phyloP scores from a whole-genome alignment of 92 coral and sea anemone genomes.

The Parazoanthus atlanticus region DNA sequence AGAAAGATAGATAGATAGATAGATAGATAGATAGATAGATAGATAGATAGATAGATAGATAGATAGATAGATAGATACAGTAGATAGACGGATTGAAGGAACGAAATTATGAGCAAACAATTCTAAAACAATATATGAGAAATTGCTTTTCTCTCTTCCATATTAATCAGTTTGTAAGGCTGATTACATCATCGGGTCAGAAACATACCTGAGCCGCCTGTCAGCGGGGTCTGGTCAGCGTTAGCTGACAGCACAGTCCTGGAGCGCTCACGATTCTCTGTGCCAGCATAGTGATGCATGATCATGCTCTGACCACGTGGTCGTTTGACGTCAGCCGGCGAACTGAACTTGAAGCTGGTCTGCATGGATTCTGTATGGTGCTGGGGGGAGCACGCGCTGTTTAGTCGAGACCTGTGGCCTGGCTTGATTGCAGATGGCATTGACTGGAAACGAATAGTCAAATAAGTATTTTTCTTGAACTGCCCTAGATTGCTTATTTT shows the following conservation, averaged over 20 bases:
- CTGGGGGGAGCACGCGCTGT: constrained; percentile 64
- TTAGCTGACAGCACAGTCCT: not conserved
- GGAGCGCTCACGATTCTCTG: constrained; percentile 40
- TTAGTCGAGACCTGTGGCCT: constrained; percentile 67
- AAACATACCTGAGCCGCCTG: constrained; percentile 33
- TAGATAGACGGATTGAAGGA: not conserved
- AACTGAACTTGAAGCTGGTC: constrained; percentile 56
- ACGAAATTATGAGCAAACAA: not conserved
- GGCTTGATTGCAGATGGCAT: constrained; percentile 59
- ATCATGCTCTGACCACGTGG: constrained; percentile 63
- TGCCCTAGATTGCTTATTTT: no score
- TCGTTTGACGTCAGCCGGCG: constrained; percentile 61
- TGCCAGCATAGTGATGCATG: constrained; percentile 12
- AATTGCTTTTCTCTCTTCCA: not conserved
- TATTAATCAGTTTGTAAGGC: not conserved
- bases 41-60: no score
- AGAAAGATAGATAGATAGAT: no score
- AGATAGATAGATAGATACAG: no score
- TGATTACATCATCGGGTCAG: not conserved
- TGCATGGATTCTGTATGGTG: constrained; percentile 62
- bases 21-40: no score
- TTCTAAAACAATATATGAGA: not conserved
- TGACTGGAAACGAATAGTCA: constrained; percentile 15
- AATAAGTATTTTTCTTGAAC: no score
- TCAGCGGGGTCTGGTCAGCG: constrained; percentile 57